Percentiles rank a stretch among this genome's conserved stretches.
Conservation (phyloP, 1,140 invertebrate genomes). For the Drosophila elegans region DNA sequence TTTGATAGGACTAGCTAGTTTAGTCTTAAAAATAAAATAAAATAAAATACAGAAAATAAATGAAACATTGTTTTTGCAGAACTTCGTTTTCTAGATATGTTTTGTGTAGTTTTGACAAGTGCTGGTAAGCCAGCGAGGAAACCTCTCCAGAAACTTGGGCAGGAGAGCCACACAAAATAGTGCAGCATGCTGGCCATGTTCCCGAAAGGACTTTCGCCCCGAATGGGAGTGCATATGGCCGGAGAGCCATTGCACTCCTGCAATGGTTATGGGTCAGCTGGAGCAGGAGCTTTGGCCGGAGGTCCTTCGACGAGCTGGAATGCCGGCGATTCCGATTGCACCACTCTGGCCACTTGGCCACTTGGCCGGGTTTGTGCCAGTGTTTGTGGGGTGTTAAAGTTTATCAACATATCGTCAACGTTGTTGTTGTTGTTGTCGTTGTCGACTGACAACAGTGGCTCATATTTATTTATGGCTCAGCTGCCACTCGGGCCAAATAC, state of each 20-base stretch:
- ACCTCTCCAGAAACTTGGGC: constrained; percentile 63
- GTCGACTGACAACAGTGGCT: constrained; percentile 58
- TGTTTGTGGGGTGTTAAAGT: constrained; percentile 67
- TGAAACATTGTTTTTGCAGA: too few species aligned
- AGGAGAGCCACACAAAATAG: constrained; percentile 77
- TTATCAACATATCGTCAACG: constrained; percentile 81
- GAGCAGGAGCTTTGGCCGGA: neutral
- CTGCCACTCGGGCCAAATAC: constrained; percentile 41
- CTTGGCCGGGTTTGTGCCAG: constrained; percentile 33
- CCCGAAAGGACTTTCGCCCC: constrained; percentile 47
- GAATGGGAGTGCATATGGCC: constrained; percentile 40
- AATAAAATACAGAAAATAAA: neutral
- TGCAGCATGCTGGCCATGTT: constrained; percentile 27
- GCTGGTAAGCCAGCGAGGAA: constrained; percentile 25
- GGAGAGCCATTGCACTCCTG: constrained; percentile 16
- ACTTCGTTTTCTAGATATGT: too few species aligned
- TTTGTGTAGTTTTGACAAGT: neutral
- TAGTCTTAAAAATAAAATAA: too few species aligned
- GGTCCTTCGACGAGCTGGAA: neutral
- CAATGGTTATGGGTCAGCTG: constrained; percentile 46
- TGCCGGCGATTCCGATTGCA: constrained; percentile 20
- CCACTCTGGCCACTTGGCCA: constrained; percentile 36
- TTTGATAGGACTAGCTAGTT: too few species aligned
- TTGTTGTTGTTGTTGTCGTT: constrained; percentile 46
- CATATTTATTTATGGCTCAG: constrained; percentile 81